Evolutionary conservation across 2,797 vertebrate species (phyloP).

Genomic region (Phataginus tricuspis): DNA sequence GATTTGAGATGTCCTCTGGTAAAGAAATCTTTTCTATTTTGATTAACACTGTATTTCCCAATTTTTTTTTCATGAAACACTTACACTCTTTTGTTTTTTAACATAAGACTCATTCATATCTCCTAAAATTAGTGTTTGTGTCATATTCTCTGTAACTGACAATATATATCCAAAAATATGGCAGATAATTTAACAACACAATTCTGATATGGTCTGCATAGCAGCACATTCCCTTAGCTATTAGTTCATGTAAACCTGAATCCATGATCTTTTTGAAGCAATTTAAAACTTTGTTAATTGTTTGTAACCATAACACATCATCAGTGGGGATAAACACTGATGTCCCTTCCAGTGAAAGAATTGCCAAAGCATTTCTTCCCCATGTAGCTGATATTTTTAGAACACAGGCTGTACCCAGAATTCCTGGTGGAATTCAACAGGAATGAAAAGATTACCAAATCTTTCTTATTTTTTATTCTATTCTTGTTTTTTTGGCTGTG

Average conservation of each 20-base stretch:
- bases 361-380: neutral
- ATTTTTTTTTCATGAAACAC: neutral
- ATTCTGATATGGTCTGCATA: neutral
- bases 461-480: neutral
- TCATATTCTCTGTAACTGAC: neutral
- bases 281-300: constrained; percentile 7
- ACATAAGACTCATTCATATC: neutral
- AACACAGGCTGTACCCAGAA: neutral
- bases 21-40: neutral
- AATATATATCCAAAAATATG: neutral
- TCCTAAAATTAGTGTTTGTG: neutral
- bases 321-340: constrained; percentile 7
- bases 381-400: neutral
- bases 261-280: neutral
- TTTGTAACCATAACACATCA: constrained; percentile 1
- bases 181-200: neutral
- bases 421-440: neutral
- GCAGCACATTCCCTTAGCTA: neutral
- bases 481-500: neutral
- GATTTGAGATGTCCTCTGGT: neutral
- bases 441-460: neutral
- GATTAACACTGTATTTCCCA: neutral
- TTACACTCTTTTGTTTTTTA: neutral
- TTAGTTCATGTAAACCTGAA: neutral
- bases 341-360: neutral